Base-by-base conservation (phyloP, 1,140 invertebrate species). In the Trichoplusia ni region DNA sequence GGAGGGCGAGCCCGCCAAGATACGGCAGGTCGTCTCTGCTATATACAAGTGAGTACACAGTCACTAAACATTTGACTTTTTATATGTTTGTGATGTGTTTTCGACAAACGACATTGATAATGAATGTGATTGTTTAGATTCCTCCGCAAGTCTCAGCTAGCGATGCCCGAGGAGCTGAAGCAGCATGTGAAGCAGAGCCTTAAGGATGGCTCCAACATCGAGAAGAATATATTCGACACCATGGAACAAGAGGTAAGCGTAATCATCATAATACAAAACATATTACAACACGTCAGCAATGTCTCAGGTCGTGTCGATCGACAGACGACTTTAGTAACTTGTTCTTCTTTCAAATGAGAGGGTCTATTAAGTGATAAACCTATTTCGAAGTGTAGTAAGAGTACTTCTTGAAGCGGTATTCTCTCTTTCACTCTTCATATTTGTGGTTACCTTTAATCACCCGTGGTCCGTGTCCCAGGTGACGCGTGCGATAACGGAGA, bases 61-160 rank as follows among this genome's bases (percentile, higher is more conserved):
- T 27, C 4, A 46, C 23, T 23, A 25, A 25, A 14, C 6, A n/a
- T n/a, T n/a, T n/a, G n/a, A n/a, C n/a, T n/a, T n/a, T n/a, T n/a
- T n/a, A n/a, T n/a, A n/a, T n/a, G n/a, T n/a, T n/a, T n/a, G n/a
- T n/a, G n/a, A n/a, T n/a, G n/a, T n/a, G n/a, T n/a, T n/a, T n/a
- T n/a, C n/a, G 6, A 4, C 33, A 4, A 35, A 14, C 4, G 18
- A 8, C 2, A 3, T 8, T 40, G 2, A 16, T 4, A 14, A 8
- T 16, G 11, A 8, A 14, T 18, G 13, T 16, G 4, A 40, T 27
- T 21, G n/a, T 63, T 19, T 78, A 95, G 95, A 87, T 97, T 95
- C 91, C 94, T 97, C 77, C 93, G 95, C 79, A 95, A 95, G 90
- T 95, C 95, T 67, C 94, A 96, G 91, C 92, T 96, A 91, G 94